These are phyloP conservation scores for Dilophus febrilis DNA, from an alignment of 2,888 invertebrate species.

Conservation along the genomic window DNA sequence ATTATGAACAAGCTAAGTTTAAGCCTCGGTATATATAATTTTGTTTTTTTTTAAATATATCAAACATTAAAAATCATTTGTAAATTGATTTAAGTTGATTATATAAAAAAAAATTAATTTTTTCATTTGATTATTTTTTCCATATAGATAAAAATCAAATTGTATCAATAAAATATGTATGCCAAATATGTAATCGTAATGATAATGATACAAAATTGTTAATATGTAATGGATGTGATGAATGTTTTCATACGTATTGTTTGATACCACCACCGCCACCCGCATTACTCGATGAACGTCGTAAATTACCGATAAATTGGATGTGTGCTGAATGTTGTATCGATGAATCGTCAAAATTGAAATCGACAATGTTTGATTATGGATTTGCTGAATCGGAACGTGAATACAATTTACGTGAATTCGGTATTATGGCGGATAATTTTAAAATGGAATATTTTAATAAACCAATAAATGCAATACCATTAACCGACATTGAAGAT, in stretches of 20 bases:
- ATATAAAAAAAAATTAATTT: too few relatives aligned
- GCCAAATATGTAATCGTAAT: conserved; percentile 82
- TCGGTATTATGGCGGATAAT: conserved; percentile 97
- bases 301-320: conserved; percentile 95
- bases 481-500: conserved; percentile 63
- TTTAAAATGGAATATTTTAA: conserved; percentile 92
- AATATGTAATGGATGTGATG: conserved; percentile 92
- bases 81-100: too few relatives aligned
- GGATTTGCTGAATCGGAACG: conserved; percentile 93
- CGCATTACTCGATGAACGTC: conserved; percentile 85
- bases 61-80: too few relatives aligned
- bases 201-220: conserved; percentile 91
- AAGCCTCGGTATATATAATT: too few relatives aligned
- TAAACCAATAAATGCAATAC: conserved; percentile 86
- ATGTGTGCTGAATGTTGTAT: conserved; percentile 90
- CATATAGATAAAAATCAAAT: too few relatives aligned
- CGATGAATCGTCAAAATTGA: conserved; percentile 76
- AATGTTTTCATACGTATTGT: conserved; percentile 96
- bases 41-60: too few relatives aligned
- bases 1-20: too few relatives aligned
- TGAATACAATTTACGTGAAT: conserved; percentile 88
- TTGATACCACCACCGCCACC: conserved; percentile 87
- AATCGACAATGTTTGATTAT: conserved; percentile 58
- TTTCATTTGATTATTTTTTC: too few relatives aligned
- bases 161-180: conserved; percentile 80